Percentiles rank a stretch among this genome's conserved stretches.
Conservation (phyloP, 2,888 invertebrate genomes). For the Exephanes ischioxanthus region DNA sequence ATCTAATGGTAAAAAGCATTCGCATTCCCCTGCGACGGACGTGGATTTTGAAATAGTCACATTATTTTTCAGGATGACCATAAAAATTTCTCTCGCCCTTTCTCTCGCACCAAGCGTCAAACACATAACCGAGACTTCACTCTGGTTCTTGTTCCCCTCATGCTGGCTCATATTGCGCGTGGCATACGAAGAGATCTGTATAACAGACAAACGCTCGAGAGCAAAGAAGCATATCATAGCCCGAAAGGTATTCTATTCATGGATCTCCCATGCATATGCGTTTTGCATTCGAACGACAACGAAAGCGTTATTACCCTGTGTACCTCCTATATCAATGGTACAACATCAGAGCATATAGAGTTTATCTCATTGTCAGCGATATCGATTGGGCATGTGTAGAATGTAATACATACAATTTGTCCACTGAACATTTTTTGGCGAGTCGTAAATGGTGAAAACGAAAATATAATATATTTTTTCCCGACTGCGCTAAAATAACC, state of each 20-base stretch:
- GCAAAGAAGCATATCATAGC: conserved; percentile 18
- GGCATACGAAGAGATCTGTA: conserved; percentile 4
- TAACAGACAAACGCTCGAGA: not conserved
- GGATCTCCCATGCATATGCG: not conserved
- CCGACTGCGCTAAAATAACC: too few species aligned
- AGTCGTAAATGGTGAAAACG: too few species aligned
- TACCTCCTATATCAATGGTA: not conserved
- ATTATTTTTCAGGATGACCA: conserved; percentile 72
- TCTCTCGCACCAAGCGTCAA: not conserved
- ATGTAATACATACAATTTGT: not conserved
- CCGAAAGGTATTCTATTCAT: conserved; percentile 16
- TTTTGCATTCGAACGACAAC: not conserved
- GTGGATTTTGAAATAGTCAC: conserved; percentile 69
- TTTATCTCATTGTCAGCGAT: conserved; percentile 16
- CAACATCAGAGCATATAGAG: not conserved
- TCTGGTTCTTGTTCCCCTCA: not conserved
- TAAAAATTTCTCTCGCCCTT: conserved; percentile 57
- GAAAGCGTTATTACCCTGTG: conserved; percentile 41
- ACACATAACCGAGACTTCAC: not conserved
- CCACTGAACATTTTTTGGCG: not conserved
- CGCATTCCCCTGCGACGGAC: conserved; percentile 56
- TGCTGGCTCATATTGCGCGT: not conserved
- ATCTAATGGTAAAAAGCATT: conserved; percentile 69
- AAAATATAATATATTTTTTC: too few species aligned
- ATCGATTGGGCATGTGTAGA: conserved; percentile 1